A percentile compares a stretch with the other conserved stretches of the same genome.
These are phyloP conservation scores for Schlechtendalia chinensis DNA, from an alignment of 1,140 invertebrate genomes.

Conservation along the genomic window DNA sequence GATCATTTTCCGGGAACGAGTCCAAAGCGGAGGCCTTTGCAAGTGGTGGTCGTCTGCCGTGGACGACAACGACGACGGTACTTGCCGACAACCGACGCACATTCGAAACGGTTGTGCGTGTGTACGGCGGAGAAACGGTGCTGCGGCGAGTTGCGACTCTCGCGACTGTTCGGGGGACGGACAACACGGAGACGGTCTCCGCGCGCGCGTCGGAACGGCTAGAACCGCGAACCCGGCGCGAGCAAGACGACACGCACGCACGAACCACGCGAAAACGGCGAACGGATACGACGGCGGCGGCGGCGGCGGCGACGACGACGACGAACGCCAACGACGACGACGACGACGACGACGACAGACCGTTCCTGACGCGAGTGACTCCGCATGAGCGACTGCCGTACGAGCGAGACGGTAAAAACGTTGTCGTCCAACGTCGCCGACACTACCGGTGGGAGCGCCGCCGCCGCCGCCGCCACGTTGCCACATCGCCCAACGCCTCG, in stretches of 20 bases:
- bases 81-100: constrained; percentile 47
- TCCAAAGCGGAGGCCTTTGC: constrained; percentile 40
- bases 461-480: constrained; percentile 28
- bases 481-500: not conserved
- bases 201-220: too few species aligned
- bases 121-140: not conserved
- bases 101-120: constrained; percentile 37
- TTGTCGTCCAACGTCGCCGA: not conserved
- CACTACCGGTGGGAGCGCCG: constrained; percentile 9
- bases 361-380: not conserved
- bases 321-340: not conserved
- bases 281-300: too few species aligned
- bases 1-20: constrained; percentile 43
- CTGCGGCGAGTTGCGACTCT: not conserved
- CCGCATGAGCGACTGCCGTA: constrained; percentile 38
- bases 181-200: not conserved
- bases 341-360: not conserved
- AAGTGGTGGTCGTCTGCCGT: constrained; percentile 39
- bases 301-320: not conserved
- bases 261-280: not conserved
- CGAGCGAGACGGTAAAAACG: constrained; percentile 11
- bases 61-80: constrained; percentile 47
- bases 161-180: not conserved
- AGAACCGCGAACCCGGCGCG: not conserved
- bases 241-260: not conserved